Evolutionary conservation across 1,140 invertebrate genomes (phyloP).

Genomic region (Acromyrmex echinatior): DNA sequence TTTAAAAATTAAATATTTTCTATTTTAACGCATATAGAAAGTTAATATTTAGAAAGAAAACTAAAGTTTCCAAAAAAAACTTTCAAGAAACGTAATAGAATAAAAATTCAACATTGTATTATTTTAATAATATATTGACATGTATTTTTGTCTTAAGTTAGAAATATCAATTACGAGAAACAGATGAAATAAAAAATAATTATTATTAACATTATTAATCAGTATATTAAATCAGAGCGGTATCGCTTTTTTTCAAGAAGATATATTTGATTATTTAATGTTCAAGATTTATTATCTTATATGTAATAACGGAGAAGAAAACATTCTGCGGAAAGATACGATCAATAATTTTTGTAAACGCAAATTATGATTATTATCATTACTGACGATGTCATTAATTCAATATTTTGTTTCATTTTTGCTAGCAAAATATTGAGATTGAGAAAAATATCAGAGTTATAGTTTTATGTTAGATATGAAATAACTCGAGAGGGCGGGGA

Average conservation of each 20-base stretch:
- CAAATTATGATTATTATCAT: background rate
- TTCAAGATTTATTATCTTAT: background rate
- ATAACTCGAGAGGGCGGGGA: constrained; percentile 67
- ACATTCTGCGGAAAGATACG: background rate
- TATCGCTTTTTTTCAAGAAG: background rate
- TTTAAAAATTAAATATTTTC: constrained; percentile 11
- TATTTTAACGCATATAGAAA: background rate
- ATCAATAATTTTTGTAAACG: background rate
- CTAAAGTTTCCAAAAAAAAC: background rate
- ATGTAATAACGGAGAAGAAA: background rate
- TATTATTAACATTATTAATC: constrained; percentile 5
- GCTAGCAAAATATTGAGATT: background rate
- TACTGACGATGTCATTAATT: background rate
- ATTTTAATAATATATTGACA: background rate
- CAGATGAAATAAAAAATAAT: background rate
- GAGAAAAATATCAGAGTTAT: background rate
- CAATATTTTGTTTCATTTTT: background rate
- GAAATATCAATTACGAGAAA: constrained; percentile 4
- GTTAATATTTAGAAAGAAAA: background rate
- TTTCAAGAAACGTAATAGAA: background rate
- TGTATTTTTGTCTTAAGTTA: background rate
- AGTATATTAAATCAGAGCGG: background rate
- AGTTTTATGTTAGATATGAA: constrained; percentile 15
- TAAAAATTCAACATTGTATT: background rate
- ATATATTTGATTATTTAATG: background rate